Percentiles rank a stretch among this genome's conserved stretches.
Evolutionary conservation across 2,113 vertebrate genomes (phyloP).

Genomic region (Nibea albiflora): DNA sequence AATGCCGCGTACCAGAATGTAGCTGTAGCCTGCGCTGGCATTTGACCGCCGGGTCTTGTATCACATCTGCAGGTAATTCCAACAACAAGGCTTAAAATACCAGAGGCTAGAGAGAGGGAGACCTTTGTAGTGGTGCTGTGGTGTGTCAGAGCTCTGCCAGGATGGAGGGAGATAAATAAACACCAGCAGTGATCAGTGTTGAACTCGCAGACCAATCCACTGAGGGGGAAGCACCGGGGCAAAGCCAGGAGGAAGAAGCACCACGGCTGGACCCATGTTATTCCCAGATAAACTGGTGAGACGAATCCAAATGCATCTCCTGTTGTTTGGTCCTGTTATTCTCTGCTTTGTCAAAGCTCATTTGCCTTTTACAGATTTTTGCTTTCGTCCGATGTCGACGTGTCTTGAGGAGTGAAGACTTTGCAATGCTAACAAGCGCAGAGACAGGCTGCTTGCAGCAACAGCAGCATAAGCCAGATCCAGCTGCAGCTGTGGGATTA

Average conservation of each 20-base stretch:
- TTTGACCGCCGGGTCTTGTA: constrained; percentile 18
- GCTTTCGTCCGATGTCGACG: constrained; percentile 40
- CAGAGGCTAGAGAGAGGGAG: constrained; percentile 16
- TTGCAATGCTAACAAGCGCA: constrained; percentile 34
- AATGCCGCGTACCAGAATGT: background rate
- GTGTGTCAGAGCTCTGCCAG: constrained; percentile 26
- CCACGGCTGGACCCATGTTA: background rate
- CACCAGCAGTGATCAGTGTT: constrained; percentile 27
- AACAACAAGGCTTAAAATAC: constrained; percentile 30
- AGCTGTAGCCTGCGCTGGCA: background rate
- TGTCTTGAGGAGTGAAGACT: constrained; percentile 19
- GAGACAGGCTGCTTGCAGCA: constrained; percentile 10
- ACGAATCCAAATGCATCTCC: constrained; percentile 39
- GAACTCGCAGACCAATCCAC: constrained; percentile 20
- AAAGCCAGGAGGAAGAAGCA: background rate
- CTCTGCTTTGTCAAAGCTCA: constrained; percentile 21
- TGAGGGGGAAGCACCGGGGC: background rate
- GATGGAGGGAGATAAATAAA: constrained; percentile 18
- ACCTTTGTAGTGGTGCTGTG: constrained; percentile 21
- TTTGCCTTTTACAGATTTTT: constrained; percentile 39
- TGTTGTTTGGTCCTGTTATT: constrained; percentile 46
- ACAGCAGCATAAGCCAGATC: background rate
- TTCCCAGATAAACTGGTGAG: constrained; percentile 39
- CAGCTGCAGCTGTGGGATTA: constrained; percentile 7
- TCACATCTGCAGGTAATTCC: constrained; percentile 38